These are phyloP conservation scores for Fopius arisanus DNA, from an alignment of 1,140 invertebrate species.

Conservation along the genomic window DNA sequence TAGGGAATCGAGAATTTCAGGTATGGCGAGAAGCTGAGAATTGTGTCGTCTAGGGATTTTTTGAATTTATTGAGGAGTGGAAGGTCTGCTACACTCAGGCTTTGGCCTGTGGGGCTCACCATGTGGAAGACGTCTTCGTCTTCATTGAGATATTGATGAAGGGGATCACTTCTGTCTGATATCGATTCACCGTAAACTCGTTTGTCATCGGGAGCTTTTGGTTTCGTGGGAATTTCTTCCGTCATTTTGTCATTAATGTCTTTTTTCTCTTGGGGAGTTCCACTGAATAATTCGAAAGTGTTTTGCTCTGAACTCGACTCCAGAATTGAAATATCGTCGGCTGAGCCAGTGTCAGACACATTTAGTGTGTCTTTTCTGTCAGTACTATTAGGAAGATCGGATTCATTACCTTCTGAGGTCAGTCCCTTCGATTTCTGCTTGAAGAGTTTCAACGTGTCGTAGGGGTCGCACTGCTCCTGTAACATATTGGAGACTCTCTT, in stretches of 20 bases:
- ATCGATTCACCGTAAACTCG: slow-evolving; percentile 67
- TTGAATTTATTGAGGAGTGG: slow-evolving; percentile 76
- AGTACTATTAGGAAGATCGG: not conserved
- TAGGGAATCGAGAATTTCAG: slow-evolving; percentile 86
- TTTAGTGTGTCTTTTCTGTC: not conserved
- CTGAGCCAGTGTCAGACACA: slow-evolving; percentile 36
- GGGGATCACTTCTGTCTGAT: slow-evolving; percentile 79
- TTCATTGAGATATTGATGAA: slow-evolving; percentile 73
- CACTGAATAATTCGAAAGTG: slow-evolving; percentile 40
- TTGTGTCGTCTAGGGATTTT: slow-evolving; percentile 76
- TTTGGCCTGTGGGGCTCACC: slow-evolving; percentile 52
- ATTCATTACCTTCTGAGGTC: slow-evolving; percentile 26
- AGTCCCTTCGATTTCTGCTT: slow-evolving; percentile 58
- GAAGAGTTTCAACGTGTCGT: slow-evolving; percentile 60
- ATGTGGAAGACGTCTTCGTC: slow-evolving; percentile 62
- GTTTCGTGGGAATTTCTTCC: not conserved
- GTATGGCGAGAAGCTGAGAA: slow-evolving; percentile 88
- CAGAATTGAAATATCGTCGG: slow-evolving; percentile 16
- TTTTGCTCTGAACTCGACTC: slow-evolving; percentile 33
- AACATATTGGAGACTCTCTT: slow-evolving; percentile 50
- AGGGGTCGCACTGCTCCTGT: slow-evolving; percentile 47
- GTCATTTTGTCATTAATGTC: slow-evolving; percentile 54
- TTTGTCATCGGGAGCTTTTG: slow-evolving; percentile 64
- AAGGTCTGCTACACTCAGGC: slow-evolving; percentile 67
- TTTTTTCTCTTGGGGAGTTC: not conserved